Evolutionary conservation across 1,140 invertebrate species (phyloP).

Genomic region (Zaprionus nigranus): DNA sequence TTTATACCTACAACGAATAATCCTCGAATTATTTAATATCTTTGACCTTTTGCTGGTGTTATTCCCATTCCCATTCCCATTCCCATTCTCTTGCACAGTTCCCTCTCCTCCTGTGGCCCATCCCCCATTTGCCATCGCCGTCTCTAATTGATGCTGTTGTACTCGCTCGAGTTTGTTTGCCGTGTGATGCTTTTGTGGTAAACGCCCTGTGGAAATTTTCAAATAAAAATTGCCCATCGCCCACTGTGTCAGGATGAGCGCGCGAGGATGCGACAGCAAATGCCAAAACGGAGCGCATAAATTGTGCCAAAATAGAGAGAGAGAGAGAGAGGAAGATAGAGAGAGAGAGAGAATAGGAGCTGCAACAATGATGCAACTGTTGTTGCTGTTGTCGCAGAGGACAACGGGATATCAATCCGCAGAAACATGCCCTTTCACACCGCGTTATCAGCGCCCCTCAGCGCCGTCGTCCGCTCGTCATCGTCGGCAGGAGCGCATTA

Average conservation of each 20-base stretch:
- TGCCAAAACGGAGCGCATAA: slow-evolving; percentile 64
- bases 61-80: neutral
- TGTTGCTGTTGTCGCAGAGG: slow-evolving; percentile 29
- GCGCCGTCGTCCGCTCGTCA: slow-evolving; percentile 19
- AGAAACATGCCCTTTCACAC: slow-evolving; percentile 81
- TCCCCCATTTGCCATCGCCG: slow-evolving; percentile 10
- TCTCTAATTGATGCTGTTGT: slow-evolving; percentile 51
- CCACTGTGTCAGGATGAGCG: slow-evolving; percentile 29
- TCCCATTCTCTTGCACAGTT: neutral
- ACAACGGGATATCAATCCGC: slow-evolving; percentile 82
- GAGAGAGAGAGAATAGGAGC: neutral
- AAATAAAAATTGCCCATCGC: slow-evolving; percentile 67
- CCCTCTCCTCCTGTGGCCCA: neutral
- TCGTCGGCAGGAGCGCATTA: slow-evolving; percentile 69
- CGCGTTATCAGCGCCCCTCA: slow-evolving; percentile 56
- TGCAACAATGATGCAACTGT: slow-evolving; percentile 13
- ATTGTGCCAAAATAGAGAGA: slow-evolving; percentile 42
- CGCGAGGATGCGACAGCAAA: slow-evolving; percentile 25
- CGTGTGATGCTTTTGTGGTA: slow-evolving; percentile 49
- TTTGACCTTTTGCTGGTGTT: slow-evolving; percentile 24
- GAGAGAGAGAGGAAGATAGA: neutral
- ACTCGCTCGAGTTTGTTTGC: slow-evolving; percentile 49
- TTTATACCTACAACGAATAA: neutral
- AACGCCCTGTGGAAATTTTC: slow-evolving; percentile 46
- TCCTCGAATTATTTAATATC: slow-evolving; percentile 21